These are phyloP conservation scores for Galagoides demidoff DNA, from an alignment of 2,797 vertebrate genomes.

Conservation along the genomic window DNA sequence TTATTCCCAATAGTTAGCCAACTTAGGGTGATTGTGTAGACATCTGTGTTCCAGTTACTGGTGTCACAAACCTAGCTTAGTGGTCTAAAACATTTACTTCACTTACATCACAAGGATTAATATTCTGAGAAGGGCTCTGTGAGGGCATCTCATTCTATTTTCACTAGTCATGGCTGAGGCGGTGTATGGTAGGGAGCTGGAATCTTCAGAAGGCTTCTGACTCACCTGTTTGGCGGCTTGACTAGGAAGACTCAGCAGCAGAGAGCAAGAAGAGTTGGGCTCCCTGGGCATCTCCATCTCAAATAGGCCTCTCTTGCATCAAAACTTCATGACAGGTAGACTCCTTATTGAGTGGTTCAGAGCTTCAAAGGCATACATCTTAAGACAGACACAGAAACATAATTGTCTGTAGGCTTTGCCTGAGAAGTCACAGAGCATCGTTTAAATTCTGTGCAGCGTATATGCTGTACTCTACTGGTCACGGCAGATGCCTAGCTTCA, in stretches of 20 bases:
- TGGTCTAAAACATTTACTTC: slow-evolving; percentile 26
- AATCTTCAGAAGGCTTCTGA: background rate
- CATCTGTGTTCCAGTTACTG: background rate
- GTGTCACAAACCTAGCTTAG: background rate
- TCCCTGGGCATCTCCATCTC: background rate
- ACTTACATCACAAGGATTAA: background rate
- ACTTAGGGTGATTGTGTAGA: background rate
- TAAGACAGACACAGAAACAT: background rate
- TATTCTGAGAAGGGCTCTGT: background rate
- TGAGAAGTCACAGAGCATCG: background rate
- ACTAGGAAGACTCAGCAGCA: background rate
- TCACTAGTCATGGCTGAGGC: background rate
- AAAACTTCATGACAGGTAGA: background rate
- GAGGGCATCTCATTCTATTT: background rate
- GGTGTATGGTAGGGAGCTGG: background rate
- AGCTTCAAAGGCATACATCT: background rate
- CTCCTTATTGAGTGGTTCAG: background rate
- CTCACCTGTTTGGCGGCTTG: background rate
- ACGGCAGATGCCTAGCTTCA: background rate
- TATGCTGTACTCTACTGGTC: background rate
- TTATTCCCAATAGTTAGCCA: background rate
- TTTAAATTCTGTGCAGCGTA: background rate
- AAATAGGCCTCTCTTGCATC: background rate
- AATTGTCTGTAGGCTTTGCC: background rate
- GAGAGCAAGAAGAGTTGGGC: background rate